Conservation (phyloP, 2,113 vertebrate genomes). For the Platichthys stellatus region DNA sequence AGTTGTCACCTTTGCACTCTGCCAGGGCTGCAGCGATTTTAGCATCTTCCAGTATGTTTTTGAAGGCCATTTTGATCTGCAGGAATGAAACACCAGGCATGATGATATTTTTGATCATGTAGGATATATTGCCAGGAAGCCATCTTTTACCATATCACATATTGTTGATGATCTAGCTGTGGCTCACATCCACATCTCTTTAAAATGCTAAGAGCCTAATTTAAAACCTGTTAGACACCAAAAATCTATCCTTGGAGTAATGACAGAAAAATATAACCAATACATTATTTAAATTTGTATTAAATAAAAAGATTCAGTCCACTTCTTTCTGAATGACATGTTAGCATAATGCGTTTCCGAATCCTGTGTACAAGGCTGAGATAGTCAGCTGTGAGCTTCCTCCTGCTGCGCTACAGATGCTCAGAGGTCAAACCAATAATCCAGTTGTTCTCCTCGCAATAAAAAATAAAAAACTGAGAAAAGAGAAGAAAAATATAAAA, state of each 20-base stretch:
- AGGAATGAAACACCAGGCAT: constrained; percentile 10
- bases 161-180: no score
- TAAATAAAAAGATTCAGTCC: constrained; percentile 10
- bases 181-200: no score
- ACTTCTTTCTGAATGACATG: constrained; percentile 10
- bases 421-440: constrained; percentile 43
- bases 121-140: background rate
- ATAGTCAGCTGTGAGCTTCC: background rate
- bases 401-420: constrained; percentile 38
- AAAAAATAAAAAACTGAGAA: background rate
- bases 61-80: constrained; percentile 81
- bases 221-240: no score
- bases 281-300: background rate
- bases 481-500: background rate
- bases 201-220: no score
- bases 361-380: constrained; percentile 16
- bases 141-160: no score
- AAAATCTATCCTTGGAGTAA: background rate
- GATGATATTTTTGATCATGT: background rate
- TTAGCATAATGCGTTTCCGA: constrained; percentile 22
- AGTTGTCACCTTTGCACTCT: constrained; percentile 82
- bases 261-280: background rate
- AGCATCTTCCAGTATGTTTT: constrained; percentile 79
- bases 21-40: constrained; percentile 85
- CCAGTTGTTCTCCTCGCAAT: constrained; percentile 42